Base-by-base conservation (phyloP, 2,888 invertebrate genomes). In the Hirtodrosophila alboralis region DNA sequence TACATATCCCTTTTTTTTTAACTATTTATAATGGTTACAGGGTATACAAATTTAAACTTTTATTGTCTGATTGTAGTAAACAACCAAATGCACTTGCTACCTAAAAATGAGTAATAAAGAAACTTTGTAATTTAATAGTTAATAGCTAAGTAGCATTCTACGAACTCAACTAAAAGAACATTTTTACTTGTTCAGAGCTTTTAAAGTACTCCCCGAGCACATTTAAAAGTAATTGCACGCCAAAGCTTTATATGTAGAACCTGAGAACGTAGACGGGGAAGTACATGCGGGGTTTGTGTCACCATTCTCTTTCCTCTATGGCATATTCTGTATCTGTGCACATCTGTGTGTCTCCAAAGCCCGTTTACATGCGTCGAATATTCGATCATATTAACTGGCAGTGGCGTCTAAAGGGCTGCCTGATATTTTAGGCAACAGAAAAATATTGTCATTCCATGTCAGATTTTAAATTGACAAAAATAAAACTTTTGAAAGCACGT, bases 121-220 rank as follows among this genome's bases (percentile, higher is more conserved):
- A 4, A 23, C 23, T 23, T 23, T 23, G 23, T 8, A 7, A 23
- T 1, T 5, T 8, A 18, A 13, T 12, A 3, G 23, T 7, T n/a
- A n/a, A 40, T 18, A n/a, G n/a, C n/a, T 9, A 31, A 43, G 38
- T n/a, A 33, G 18, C 6, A 3, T 23, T 27, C 12, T 13, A 26
- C 18, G 14, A 43, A 4, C 18, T 10, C 9, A 14, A 3, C 1
- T 5, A 21, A 43, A 45, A 12, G 26, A 7, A 9, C 21, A 18
- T 12, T 33, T 62, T 51, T 33, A 47, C 8, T 53, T 47, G 13
- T 14, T 45, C 6, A 12, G 18, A 73, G 69, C 73, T 69, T 69
- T 69, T 14, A 33, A 56, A 67, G 54, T 59, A 31, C 43, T 9
- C 18, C 12, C 7, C 27, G 47, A 53, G 30, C 51, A 57, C 27